A percentile compares a stretch with the other conserved stretches of the same genome.
phyloP scores from a whole-genome alignment of 2,888 invertebrate species.

The Diaperis boleti region DNA sequence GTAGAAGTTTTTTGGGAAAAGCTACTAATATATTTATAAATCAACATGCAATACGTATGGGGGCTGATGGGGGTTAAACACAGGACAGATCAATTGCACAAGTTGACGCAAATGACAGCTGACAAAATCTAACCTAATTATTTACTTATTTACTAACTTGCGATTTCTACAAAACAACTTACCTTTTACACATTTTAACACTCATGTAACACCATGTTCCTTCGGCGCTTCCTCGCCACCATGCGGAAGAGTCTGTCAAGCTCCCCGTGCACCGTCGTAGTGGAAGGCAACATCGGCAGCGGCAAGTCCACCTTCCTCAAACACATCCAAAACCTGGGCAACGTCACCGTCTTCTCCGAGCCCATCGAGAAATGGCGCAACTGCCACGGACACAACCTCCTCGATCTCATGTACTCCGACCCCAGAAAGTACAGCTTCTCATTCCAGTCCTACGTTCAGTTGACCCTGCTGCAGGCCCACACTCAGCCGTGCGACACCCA shows the following conservation, averaged over 20 bases:
- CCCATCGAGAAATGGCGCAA: conserved; percentile 89
- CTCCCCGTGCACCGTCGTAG: conserved; percentile 83
- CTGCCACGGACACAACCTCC: conserved; percentile 81
- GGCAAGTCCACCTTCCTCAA: conserved; percentile 91
- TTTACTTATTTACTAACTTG: no score
- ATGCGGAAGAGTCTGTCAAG: conserved; percentile 37
- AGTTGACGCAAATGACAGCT: no score
- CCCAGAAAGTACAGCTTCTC: conserved; percentile 80
- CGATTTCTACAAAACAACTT: no score
- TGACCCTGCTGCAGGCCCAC: conserved; percentile 83
- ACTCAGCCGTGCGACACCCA: conserved; percentile 64
- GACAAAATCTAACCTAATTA: no score
- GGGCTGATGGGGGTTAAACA: no score
- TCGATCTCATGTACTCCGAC: conserved; percentile 81
- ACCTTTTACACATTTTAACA: no score
- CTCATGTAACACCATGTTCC: conserved; percentile 5
- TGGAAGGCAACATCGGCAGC: conserved; percentile 92
- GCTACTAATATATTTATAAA: no score
- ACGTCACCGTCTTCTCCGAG: conserved; percentile 74
- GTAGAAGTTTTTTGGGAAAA: no score
- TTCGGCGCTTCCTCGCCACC: not conserved
- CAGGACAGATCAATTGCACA: no score
- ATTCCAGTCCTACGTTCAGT: conserved; percentile 87
- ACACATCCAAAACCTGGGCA: conserved; percentile 80
- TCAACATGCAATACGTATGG: no score